phyloP scores from a whole-genome alignment of 2,888 invertebrate genomes.

The Gortyna flavago region DNA sequence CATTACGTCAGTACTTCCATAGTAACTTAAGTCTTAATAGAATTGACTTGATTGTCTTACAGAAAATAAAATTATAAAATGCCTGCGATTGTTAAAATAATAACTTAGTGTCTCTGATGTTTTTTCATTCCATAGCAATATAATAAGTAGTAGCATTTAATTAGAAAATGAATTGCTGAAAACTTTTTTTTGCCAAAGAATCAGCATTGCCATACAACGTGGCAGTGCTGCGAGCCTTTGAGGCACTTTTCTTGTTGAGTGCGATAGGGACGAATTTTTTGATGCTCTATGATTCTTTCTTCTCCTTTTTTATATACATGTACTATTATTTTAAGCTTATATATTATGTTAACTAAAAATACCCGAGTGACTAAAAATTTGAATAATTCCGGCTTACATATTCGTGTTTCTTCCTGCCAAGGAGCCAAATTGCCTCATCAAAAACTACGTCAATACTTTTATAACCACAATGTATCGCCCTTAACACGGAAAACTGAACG shows the following conservation, averaged over 20 bases:
- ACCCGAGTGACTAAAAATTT: background rate
- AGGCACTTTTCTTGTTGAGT: background rate
- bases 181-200: background rate
- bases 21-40: background rate
- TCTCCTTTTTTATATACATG: background rate
- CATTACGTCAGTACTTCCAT: constrained; percentile 28
- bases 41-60: constrained; percentile 2
- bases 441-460: background rate
- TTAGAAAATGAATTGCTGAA: background rate
- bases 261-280: background rate
- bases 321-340: background rate
- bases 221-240: background rate
- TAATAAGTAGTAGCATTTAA: background rate
- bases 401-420: background rate
- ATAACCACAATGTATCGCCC: constrained; percentile 7
- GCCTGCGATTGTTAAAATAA: background rate
- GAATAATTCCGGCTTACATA: background rate
- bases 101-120: too few relatives aligned
- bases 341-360: background rate
- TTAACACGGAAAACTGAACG: constrained; percentile 17
- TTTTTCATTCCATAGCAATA: background rate
- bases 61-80: background rate
- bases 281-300: background rate
- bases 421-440: background rate
- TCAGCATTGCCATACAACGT: background rate